Percentiles rank a stretch among this genome's conserved stretches.
Conservation (phyloP, 2,888 invertebrate species). For the Drosophila flavopinicola region DNA sequence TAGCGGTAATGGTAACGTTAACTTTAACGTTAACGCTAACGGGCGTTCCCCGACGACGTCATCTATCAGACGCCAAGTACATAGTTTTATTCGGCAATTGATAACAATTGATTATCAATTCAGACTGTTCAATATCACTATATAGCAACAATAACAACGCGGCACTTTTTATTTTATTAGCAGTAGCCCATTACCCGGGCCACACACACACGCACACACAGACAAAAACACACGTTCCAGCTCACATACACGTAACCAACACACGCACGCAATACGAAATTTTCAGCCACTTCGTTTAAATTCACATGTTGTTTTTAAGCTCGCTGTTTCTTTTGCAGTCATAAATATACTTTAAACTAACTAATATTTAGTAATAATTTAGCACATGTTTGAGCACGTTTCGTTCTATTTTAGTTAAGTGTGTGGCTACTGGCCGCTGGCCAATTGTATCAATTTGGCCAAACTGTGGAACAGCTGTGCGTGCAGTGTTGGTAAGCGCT, state of each 20-base stretch:
- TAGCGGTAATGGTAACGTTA: not conserved
- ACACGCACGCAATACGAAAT: constrained; percentile 8
- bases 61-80: constrained; percentile 10
- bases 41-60: constrained; percentile 40
- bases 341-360: not conserved
- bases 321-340: not conserved
- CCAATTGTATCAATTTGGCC: constrained; percentile 44
- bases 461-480: constrained; percentile 45
- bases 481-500: constrained; percentile 36
- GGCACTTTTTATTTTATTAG: constrained; percentile 29
- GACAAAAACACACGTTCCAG: constrained; percentile 3
- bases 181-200: constrained; percentile 22
- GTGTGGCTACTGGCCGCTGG: constrained; percentile 18
- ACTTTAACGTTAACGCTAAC: no score
- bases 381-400: constrained; percentile 20
- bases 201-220: not conserved
- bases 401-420: constrained; percentile 13
- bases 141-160: constrained; percentile 29
- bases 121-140: not conserved
- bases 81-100: constrained; percentile 15
- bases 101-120: constrained; percentile 29
- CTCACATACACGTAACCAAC: not conserved
- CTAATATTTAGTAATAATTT: constrained; percentile 14
- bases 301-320: constrained; percentile 9
- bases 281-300: not conserved